Evolutionary conservation across 30 jellyfish, hydroid and myxozoan species (phyloP), one percentile per base, ranked within the genome.

Genomic region (Aurelia sp.): DNA sequence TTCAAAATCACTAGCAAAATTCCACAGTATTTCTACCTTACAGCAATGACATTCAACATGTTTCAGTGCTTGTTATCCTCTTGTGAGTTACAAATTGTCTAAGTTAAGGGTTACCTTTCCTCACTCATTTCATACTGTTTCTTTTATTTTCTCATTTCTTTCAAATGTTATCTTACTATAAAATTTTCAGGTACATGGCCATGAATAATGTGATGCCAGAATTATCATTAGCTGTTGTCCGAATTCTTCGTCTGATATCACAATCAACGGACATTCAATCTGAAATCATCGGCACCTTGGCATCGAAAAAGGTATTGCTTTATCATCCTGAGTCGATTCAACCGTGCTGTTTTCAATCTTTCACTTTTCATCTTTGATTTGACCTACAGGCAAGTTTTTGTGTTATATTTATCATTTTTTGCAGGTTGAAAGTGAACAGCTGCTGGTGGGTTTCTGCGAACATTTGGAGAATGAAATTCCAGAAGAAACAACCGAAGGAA

Each of bases 391-490:
- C 9, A 11, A 30, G 15, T 24, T 33, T 9, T 30, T 13, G 61
- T 13, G 63, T 69, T 21, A 38, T 38, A 6, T 4, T 6, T 3
- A 38, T 16, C 17, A 44, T 44, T 8, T 44, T 44, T 44, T 9
- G 3, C n/a, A 93, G 98, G 27, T 93, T 18, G 86, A 72, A 27
- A 62, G 97, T 13, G 83, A 77, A 30, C 97, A 93, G 82, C 20
- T 93, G 21, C 69, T 93, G 62, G 97, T 93, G 64, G 98, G 98
- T 13, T 93, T 93, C 64, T 82, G 97, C 60, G 98, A 93, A 59
- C 97, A 75, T 53, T 70, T 93, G 47, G 98, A 93, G 62, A 44
- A 71, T 12, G 93, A 79, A 21, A 89, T 82, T 0, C 96, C 95
- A 11, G 98, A 93, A 65, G 87, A 71, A 53, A 30, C 62, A 9